Conservation (phyloP, 1,140 invertebrate genomes). For the Drosophila serrata region DNA sequence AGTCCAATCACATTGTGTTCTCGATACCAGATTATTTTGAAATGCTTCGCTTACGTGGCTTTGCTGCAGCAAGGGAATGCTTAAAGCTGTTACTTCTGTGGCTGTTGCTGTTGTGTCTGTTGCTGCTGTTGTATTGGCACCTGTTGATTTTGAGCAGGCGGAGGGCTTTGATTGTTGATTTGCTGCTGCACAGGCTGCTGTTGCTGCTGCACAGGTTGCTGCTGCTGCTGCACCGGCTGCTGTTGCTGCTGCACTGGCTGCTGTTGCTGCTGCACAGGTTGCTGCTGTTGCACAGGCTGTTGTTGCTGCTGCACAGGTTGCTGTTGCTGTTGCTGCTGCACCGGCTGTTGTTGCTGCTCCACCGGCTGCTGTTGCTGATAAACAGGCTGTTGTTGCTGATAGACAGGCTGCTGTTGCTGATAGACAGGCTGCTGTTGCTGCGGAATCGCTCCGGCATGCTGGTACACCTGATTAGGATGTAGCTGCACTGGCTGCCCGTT, state of each 20-base stretch:
- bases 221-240: conserved; percentile 9
- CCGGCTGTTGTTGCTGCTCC: conserved; percentile 31
- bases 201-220: conserved; percentile 10
- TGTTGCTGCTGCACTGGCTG: conserved; percentile 29
- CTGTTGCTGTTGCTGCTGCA: conserved; percentile 36
- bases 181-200: conserved; percentile 40
- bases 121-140: conserved; percentile 33
- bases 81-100: conserved; percentile 50
- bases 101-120: conserved; percentile 9
- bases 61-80: conserved; percentile 49
- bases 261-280: conserved; percentile 20
- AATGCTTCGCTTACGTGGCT: conserved; percentile 20
- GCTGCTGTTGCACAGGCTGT: background rate
- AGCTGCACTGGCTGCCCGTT: conserved; percentile 60
- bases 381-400: conserved; percentile 41
- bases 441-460: conserved; percentile 63
- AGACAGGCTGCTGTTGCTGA: conserved; percentile 36
- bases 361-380: conserved; percentile 43
- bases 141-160: conserved; percentile 22
- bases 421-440: conserved; percentile 33
- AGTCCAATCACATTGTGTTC: conserved; percentile 56
- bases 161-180: conserved; percentile 36
- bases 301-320: conserved; percentile 49
- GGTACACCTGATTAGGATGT: conserved; percentile 62
- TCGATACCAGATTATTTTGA: conserved; percentile 14